Percentiles rank a stretch among this genome's conserved stretches.
phyloP scores from a whole-genome alignment of 2,888 invertebrate genomes.

The Orchesellides sinensis region DNA sequence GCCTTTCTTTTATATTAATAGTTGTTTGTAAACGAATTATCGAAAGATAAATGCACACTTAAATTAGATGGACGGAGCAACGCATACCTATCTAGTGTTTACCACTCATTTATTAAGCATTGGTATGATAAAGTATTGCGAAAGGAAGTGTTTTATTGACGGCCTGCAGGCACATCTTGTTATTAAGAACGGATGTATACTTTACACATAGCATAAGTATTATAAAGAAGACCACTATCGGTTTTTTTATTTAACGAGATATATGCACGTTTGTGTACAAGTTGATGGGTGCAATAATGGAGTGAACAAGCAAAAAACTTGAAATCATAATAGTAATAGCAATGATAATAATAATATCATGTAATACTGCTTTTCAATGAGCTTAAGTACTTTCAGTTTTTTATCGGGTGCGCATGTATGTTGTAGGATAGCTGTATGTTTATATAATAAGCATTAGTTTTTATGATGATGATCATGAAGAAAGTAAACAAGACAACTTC shows the following conservation, averaged over 20 bases:
- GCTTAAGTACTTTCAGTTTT: slow-evolving; percentile 32
- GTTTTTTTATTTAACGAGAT: too few species aligned
- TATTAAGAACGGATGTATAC: not conserved
- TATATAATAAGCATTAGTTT: not conserved
- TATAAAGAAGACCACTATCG: not conserved
- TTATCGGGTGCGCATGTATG: not conserved
- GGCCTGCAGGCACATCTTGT: slow-evolving; percentile 12
- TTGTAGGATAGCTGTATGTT: not conserved
- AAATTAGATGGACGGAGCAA: not conserved
- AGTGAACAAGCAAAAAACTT: not conserved
- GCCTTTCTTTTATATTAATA: slow-evolving; percentile 2
- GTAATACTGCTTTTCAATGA: slow-evolving; percentile 23
- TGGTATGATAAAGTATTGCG: not conserved
- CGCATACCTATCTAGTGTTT: not conserved
- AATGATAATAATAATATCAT: slow-evolving; percentile 31
- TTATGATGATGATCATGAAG: slow-evolving; percentile 4
- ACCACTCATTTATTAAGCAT: not conserved
- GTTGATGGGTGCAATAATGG: slow-evolving; percentile 18
- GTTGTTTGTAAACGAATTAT: slow-evolving; percentile 50
- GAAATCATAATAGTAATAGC: slow-evolving; percentile 31
- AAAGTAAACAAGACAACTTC: slow-evolving; percentile 47
- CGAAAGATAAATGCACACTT: slow-evolving; percentile 12
- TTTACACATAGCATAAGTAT: slow-evolving; percentile 14
- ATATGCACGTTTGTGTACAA: not conserved
- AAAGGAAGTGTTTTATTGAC: slow-evolving; percentile 16